Percentiles rank a stretch among this genome's conserved stretches.
Conservation (phyloP, 1,140 invertebrate genomes). For the Drosophila paulistorum region DNA sequence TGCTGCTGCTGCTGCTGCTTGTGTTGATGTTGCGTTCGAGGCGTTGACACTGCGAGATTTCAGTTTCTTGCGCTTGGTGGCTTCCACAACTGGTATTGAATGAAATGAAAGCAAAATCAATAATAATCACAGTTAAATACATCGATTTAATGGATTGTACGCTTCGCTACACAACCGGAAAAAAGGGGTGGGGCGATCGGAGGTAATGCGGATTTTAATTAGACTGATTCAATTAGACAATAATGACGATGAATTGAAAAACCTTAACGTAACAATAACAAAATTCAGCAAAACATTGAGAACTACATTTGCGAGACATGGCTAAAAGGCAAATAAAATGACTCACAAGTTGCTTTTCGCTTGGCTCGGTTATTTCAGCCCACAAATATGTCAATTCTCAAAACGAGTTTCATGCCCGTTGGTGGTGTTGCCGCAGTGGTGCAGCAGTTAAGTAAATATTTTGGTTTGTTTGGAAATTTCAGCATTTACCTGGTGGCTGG, state of each 20-base stretch:
- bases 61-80: conserved; percentile 74
- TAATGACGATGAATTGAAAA: background rate
- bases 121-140: conserved; percentile 2
- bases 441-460: conserved; percentile 55
- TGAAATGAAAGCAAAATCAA: conserved; percentile 7
- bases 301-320: conserved; percentile 41
- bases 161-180: background rate
- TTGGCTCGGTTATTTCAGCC: conserved; percentile 54
- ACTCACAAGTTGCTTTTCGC: conserved; percentile 41
- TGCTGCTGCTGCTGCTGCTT: conserved; percentile 21
- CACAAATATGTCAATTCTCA: conserved; percentile 64
- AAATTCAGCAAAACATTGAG: conserved; percentile 8
- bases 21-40: conserved; percentile 14
- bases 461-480: conserved; percentile 49
- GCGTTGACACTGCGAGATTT: conserved; percentile 67
- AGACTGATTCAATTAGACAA: conserved; percentile 16
- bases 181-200: background rate
- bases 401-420: conserved; percentile 55
- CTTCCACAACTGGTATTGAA: conserved; percentile 45
- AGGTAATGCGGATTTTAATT: background rate
- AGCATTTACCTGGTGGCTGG: conserved; percentile 31
- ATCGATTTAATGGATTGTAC: conserved; percentile 1
- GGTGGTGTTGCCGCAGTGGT: conserved; percentile 43
- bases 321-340: conserved; percentile 59
- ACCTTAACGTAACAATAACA: background rate